Base-by-base conservation (phyloP, 1,140 invertebrate species). In the Cherax quadricarinatus region DNA sequence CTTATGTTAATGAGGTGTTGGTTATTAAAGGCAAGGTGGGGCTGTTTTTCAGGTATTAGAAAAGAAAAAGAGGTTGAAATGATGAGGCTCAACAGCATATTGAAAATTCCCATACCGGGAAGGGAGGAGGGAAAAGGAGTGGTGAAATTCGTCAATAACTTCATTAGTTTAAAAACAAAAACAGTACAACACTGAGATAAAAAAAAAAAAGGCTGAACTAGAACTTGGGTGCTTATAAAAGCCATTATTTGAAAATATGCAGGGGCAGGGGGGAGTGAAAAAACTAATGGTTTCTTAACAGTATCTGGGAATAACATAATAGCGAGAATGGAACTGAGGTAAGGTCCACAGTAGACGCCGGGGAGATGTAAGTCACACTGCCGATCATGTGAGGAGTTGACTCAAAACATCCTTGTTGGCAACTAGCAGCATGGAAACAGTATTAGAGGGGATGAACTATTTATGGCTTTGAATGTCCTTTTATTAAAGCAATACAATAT, bases 341-440 rank as follows among this genome's bases (percentile, higher is more conserved):
- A 75, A 75, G 70, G 70, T 30, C 12, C 70, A 75, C 70, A 75
- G 70, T 75, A 75, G 70, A 75, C 70, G 70, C 70, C 70, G n/a
- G 70, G 70, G 70, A 75, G 24, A n/a, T 70, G 66, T 70, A 18
- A 70, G 5, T 18, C 1, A 18, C 66, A 70, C 66, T 21, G 66
- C 14, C 18, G 66, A 70, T 41, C 14, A 70, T 18, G 14, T 70
- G 21, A 21, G 66, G 5, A 57, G 9, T 14, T 5, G 53, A 10
- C 9, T 57, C 53, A 57, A 57, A 14, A 57, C 53, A 57, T 57
- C 53, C 53, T 57, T 57, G 53, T 57, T 57, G 53, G 14, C 53
- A 10, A 57, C 53, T 57, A 14, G 53, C 53, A 57, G 9, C 53
- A 57, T 57, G 53, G 14, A 57, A 57, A 9, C 1, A 14, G 53